phyloP scores from a whole-genome alignment of 2,888 invertebrate species.

The Caenorhabditis angaria region DNA sequence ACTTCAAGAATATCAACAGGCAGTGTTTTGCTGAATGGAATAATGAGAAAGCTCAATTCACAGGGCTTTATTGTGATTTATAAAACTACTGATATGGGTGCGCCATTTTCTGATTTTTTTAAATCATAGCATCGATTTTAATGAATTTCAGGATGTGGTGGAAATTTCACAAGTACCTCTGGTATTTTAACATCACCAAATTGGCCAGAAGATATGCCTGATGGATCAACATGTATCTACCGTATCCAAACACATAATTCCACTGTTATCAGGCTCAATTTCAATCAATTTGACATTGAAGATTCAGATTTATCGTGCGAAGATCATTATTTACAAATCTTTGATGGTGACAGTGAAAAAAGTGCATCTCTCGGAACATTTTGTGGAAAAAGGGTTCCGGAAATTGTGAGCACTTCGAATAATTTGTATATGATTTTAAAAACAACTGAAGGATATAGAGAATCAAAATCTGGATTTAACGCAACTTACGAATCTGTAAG shows the following conservation, averaged over 20 bases:
- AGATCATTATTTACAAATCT: conserved; percentile 62
- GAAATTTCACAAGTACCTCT: conserved; percentile 45
- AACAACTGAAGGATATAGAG: conserved; percentile 73
- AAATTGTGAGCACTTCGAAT: conserved; percentile 72
- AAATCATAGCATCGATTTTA: too few species aligned
- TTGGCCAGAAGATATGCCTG: conserved; percentile 73
- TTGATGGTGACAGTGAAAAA: conserved; percentile 61
- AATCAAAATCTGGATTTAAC: conserved; percentile 73
- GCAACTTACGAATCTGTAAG: conserved; percentile 70
- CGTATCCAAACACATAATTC: conserved; percentile 69
- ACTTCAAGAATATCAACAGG: too few species aligned
- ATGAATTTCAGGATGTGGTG: conserved; percentile 64
- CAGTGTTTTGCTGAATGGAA: too few species aligned
- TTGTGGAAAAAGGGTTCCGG: conserved; percentile 64
- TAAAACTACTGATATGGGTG: too few species aligned
- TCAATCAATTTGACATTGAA: conserved; percentile 67
- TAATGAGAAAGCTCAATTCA: too few species aligned
- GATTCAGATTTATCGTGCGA: conserved; percentile 36
- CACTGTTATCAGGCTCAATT: conserved; percentile 57
- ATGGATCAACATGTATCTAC: conserved; percentile 74
- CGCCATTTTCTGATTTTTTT: too few species aligned
- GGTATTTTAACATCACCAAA: conserved; percentile 73
- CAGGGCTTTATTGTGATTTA: too few species aligned
- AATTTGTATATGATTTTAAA: conserved; percentile 73
- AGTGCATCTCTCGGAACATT: conserved; percentile 57